A percentile compares a stretch with the other conserved stretches of the same genome.
These are phyloP conservation scores for Rhea pennata DNA, from an alignment of 2,113 vertebrate genomes.

Conservation along the genomic window DNA sequence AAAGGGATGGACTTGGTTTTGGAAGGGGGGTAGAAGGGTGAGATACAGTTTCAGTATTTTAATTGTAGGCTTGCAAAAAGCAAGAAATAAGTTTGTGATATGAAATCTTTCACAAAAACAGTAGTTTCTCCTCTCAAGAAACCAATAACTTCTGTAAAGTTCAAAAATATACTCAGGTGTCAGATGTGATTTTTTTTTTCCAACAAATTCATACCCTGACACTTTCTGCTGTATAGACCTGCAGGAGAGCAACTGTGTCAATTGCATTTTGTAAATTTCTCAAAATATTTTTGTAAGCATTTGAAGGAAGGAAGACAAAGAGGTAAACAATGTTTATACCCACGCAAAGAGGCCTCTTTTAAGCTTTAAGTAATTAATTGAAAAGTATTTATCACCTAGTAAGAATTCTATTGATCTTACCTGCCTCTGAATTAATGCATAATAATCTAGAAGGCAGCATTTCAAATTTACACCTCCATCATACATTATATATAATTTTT, in stretches of 20 bases:
- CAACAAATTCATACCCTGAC: background rate
- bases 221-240: background rate
- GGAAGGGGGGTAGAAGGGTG: background rate
- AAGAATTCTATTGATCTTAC: background rate
- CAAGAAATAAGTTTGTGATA: background rate
- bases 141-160: background rate
- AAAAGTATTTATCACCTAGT: background rate
- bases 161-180: background rate
- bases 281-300: background rate
- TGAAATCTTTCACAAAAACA: background rate
- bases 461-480: background rate
- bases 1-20: background rate
- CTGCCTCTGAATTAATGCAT: background rate
- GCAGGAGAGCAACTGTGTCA: background rate
- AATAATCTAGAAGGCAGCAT: background rate
- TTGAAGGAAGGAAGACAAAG: background rate
- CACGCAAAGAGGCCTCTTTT: background rate
- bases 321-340: background rate
- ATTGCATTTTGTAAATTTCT: constrained; percentile 23
- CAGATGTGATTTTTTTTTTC: background rate
- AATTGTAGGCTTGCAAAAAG: background rate
- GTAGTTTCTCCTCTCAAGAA: background rate
- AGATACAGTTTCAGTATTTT: background rate
- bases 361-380: background rate
- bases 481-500: accelerated